Evolutionary conservation across 2,888 invertebrate genomes (phyloP).

Genomic region (Agrenia bidenticulata): DNA sequence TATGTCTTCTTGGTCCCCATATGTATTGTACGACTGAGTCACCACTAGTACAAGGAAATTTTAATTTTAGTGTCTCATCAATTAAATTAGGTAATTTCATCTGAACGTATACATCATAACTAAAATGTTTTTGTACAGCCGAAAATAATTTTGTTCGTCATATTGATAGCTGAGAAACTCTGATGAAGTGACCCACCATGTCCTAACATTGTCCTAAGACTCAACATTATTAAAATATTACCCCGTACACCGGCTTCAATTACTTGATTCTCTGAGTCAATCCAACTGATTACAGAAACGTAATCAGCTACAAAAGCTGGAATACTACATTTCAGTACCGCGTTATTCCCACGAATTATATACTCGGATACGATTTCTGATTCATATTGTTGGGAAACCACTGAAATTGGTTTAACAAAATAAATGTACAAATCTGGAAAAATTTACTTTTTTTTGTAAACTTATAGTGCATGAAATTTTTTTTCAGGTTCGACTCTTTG

Average conservation of each 20-base stretch:
- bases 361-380: conserved; percentile 73
- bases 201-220: conserved; percentile 22
- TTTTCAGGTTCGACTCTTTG: too few species aligned
- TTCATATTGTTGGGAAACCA: conserved; percentile 71
- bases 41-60: conserved; percentile 65
- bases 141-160: not conserved
- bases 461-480: too few species aligned
- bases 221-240: conserved; percentile 25
- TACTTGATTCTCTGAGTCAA: conserved; percentile 62
- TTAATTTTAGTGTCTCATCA: not conserved
- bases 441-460: too few species aligned
- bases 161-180: not conserved
- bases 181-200: conserved; percentile 28
- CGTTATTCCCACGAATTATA: conserved; percentile 72
- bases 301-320: conserved; percentile 74
- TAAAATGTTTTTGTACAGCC: too few species aligned
- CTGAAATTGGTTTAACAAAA: too few species aligned
- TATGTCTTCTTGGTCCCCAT: conserved; percentile 71
- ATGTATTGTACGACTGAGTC: conserved; percentile 83
- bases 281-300: conserved; percentile 70
- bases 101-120: too few species aligned
- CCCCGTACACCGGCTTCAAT: conserved; percentile 36
- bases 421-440: too few species aligned
- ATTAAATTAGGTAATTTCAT: too few species aligned
- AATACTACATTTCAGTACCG: conserved; percentile 71